Evolutionary conservation across 2,113 vertebrate genomes (phyloP).

Genomic region (Platichthys stellatus): DNA sequence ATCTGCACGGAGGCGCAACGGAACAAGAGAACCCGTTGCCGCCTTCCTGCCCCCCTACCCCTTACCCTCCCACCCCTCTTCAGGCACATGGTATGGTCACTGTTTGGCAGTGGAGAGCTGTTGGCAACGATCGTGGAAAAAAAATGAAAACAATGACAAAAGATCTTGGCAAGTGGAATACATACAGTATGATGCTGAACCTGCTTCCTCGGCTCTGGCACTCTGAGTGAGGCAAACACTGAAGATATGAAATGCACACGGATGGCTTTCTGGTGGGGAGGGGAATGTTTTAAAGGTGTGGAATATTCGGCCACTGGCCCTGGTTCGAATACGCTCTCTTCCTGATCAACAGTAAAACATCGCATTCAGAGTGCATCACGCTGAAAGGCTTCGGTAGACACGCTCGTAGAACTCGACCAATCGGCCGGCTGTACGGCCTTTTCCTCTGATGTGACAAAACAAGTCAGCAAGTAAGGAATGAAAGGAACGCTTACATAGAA

Average conservation of each 20-base stretch:
- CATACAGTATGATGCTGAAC: constrained; percentile 41
- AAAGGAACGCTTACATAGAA: constrained; percentile 66
- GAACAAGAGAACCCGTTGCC: background rate
- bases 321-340: constrained; percentile 17
- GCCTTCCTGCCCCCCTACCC: background rate
- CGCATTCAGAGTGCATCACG: constrained; percentile 2
- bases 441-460: constrained; percentile 44
- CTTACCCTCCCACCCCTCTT: constrained; percentile 22
- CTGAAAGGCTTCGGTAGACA: background rate
- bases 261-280: constrained; percentile 8
- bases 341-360: constrained; percentile 36
- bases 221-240: constrained; percentile 44
- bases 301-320: constrained; percentile 19
- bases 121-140: constrained; percentile 76
- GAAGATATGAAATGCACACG: constrained; percentile 32
- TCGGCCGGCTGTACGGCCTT: constrained; percentile 23
- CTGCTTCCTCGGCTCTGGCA: constrained; percentile 49
- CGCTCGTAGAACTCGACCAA: constrained; percentile 14
- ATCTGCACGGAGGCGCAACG: background rate
- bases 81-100: constrained; percentile 80
- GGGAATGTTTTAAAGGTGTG: constrained; percentile 13
- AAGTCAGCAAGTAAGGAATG: constrained; percentile 50
- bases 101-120: constrained; percentile 83
- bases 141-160: constrained; percentile 39
- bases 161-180: constrained; percentile 70